A percentile compares a stretch with the other conserved stretches of the same genome.
phyloP scores from a whole-genome alignment of 2,113 vertebrate genomes.

The Acanthisitta chloris region DNA sequence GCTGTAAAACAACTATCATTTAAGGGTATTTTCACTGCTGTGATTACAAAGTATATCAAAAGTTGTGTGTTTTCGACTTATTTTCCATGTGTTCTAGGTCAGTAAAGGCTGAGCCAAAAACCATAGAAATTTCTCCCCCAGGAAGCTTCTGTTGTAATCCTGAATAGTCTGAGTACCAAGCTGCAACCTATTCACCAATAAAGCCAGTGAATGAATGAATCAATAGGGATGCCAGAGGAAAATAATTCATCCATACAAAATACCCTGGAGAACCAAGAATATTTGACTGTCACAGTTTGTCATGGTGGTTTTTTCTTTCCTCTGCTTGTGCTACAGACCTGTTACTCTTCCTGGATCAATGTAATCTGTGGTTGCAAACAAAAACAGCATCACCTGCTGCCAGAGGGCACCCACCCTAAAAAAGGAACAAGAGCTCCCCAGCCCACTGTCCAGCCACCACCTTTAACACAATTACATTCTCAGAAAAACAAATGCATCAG shows the following conservation, averaged over 20 bases:
- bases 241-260: not conserved
- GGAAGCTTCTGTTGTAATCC: not conserved
- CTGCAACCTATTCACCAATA: not conserved
- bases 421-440: not conserved
- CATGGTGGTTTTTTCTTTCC: not conserved
- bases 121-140: not conserved
- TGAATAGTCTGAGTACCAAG: not conserved
- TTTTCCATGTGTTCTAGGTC: not conserved
- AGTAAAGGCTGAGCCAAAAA: not conserved
- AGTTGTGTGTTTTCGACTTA: not conserved
- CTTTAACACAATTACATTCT: not conserved
- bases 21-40: not conserved
- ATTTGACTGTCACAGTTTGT: not conserved
- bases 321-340: not conserved
- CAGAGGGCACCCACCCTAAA: rapidly evolving
- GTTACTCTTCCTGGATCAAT: not conserved
- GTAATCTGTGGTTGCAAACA: not conserved
- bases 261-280: not conserved
- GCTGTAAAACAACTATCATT: not conserved
- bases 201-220: no score
- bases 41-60: not conserved
- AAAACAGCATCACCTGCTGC: not conserved
- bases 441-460: not conserved
- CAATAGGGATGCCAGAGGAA: not conserved
- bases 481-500: not conserved